These are phyloP conservation scores for Oedothorax gibbosus DNA, from an alignment of 1,140 invertebrate genomes.

Conservation along the genomic window DNA sequence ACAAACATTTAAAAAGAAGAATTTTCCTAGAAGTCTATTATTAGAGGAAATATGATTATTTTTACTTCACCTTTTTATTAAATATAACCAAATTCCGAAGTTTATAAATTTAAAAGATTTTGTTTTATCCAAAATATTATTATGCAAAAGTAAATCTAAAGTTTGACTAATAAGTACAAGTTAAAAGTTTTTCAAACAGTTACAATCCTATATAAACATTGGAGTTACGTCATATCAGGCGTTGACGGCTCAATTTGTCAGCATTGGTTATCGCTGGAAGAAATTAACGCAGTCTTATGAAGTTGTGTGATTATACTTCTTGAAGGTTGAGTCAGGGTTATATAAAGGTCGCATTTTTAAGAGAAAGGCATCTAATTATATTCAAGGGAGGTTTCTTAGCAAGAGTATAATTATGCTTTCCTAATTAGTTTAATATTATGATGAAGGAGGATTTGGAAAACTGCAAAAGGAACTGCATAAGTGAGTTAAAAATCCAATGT, in stretches of 20 bases:
- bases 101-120: too few species aligned
- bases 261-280: slow-evolving; percentile 25
- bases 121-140: too few species aligned
- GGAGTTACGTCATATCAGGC: slow-evolving; percentile 42
- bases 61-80: too few species aligned
- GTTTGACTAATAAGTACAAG: too few species aligned
- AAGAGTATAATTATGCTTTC: slow-evolving; percentile 26
- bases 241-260: slow-evolving; percentile 57
- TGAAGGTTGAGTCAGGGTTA: slow-evolving; percentile 43
- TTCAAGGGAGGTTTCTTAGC: neutral
- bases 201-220: slow-evolving; percentile 24
- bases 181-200: too few species aligned
- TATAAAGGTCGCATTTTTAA: slow-evolving; percentile 30
- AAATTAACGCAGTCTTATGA: slow-evolving; percentile 49
- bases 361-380: slow-evolving; percentile 35
- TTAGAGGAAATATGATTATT: too few species aligned
- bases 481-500: too few species aligned
- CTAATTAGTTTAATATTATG: slow-evolving; percentile 38
- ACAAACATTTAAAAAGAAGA: too few species aligned
- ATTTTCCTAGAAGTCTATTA: too few species aligned
- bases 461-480: too few species aligned
- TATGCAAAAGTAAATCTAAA: too few species aligned
- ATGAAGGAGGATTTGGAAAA: slow-evolving; percentile 10
- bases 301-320: slow-evolving; percentile 41
- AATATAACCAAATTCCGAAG: too few species aligned